Evolutionary conservation across 2,888 invertebrate genomes (phyloP).

Genomic region (Tromatobia lineatoria): DNA sequence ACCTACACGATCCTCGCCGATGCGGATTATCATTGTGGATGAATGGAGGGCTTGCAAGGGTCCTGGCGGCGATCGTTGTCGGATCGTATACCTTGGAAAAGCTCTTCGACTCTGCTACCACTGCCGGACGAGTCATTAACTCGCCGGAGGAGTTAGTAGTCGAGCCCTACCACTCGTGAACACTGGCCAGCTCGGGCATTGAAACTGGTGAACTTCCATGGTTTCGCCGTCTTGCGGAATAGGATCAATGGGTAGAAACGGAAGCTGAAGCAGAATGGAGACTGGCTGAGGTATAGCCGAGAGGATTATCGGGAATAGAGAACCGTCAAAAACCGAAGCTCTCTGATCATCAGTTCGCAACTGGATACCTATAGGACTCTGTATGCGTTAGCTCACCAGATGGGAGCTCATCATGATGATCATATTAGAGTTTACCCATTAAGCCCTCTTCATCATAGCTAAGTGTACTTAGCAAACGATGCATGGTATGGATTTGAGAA

Average conservation of each 20-base stretch:
- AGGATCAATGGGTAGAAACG: slow-evolving; percentile 44
- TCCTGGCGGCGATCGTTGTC: slow-evolving; percentile 26
- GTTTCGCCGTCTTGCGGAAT: slow-evolving; percentile 49
- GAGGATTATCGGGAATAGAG: slow-evolving; percentile 61
- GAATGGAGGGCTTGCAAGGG: slow-evolving; percentile 12
- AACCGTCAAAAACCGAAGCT: slow-evolving; percentile 27
- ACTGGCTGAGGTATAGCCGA: slow-evolving; percentile 24
- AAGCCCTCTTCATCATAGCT: background rate
- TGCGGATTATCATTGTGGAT: slow-evolving; percentile 41
- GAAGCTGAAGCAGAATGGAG: slow-evolving; percentile 21
- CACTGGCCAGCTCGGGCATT: slow-evolving; percentile 7
- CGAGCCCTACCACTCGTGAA: background rate
- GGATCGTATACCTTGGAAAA: slow-evolving; percentile 31
- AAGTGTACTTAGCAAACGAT: background rate
- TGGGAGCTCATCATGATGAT: background rate
- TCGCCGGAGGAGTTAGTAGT: slow-evolving; percentile 45
- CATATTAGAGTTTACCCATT: background rate
- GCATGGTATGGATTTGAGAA: background rate
- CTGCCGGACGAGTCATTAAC: slow-evolving; percentile 50
- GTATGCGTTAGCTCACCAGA: background rate
- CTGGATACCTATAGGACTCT: background rate
- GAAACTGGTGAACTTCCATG: slow-evolving; percentile 49
- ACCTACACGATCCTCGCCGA: background rate
- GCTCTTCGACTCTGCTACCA: slow-evolving; percentile 35
- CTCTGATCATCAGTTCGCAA: slow-evolving; percentile 44